Percentiles rank a stretch among this genome's conserved stretches.
These are phyloP conservation scores for Pristionchus exspectatus DNA, from an alignment of 2,888 invertebrate species.

Conservation along the genomic window DNA sequence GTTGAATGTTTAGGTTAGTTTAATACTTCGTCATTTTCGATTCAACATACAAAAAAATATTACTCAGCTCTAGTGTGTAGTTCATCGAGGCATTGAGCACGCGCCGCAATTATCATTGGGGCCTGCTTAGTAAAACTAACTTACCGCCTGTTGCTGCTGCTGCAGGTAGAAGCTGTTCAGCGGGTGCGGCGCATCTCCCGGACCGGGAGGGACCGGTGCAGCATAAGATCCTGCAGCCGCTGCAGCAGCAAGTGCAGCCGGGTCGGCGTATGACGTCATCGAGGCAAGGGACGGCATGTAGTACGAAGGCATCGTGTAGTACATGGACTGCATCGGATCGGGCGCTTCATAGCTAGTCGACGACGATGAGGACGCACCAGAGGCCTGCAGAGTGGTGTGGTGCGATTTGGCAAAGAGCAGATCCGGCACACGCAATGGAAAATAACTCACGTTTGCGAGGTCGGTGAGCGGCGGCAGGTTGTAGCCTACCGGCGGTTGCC, in stretches of 20 bases:
- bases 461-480: neutral
- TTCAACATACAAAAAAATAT: too few species aligned
- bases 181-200: neutral
- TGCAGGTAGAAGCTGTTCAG: neutral
- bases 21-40: too few species aligned
- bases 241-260: neutral
- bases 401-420: neutral
- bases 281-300: neutral
- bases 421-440: neutral
- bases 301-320: neutral
- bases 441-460: neutral
- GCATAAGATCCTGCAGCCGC: neutral
- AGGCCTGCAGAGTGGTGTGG: neutral
- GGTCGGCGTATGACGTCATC: neutral
- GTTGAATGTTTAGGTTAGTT: too few species aligned
- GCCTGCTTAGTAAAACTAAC: too few species aligned
- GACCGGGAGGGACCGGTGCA: neutral
- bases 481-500: neutral
- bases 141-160: neutral
- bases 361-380: neutral
- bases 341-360: neutral
- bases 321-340: neutral
- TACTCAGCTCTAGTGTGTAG: too few species aligned
- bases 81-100: too few species aligned
- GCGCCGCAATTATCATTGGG: too few species aligned